Conservation (phyloP, 2,888 invertebrate species). For the Syrphus vitripennis region DNA sequence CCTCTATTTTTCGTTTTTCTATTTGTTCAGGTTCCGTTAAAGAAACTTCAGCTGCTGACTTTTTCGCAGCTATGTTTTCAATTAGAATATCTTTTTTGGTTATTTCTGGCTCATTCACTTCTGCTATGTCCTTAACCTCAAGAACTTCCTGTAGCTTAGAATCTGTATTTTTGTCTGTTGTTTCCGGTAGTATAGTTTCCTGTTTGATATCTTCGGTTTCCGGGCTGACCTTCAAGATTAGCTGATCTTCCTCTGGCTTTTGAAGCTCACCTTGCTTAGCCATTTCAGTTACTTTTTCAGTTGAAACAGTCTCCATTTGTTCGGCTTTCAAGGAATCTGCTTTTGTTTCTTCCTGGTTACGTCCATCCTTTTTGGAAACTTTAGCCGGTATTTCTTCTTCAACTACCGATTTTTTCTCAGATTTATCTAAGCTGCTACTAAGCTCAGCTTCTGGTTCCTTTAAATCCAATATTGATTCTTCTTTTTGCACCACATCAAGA, state of each 20-base stretch:
- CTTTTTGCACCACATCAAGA: not conserved
- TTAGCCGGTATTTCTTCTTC: not conserved
- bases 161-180: not conserved
- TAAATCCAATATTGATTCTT: not conserved
- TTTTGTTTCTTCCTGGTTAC: not conserved
- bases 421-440: not conserved
- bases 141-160: not conserved
- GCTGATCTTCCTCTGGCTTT: not conserved
- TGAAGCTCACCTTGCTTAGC: not conserved
- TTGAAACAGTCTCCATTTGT: not conserved
- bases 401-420: not conserved
- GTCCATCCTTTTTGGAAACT: too few species aligned
- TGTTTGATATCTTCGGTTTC: not conserved
- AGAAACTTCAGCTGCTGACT: not conserved
- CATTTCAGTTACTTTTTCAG: not conserved
- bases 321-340: not conserved
- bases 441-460: not conserved
- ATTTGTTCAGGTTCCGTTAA: not conserved
- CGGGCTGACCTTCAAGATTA: not conserved
- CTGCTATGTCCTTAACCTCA: not conserved
- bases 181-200: not conserved
- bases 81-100: conserved; percentile 2
- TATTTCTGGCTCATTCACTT: not conserved
- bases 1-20: not conserved
- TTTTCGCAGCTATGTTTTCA: not conserved